Evolutionary conservation across 2,888 invertebrate genomes (phyloP).

Genomic region (Agonopterix subpropinquella): DNA sequence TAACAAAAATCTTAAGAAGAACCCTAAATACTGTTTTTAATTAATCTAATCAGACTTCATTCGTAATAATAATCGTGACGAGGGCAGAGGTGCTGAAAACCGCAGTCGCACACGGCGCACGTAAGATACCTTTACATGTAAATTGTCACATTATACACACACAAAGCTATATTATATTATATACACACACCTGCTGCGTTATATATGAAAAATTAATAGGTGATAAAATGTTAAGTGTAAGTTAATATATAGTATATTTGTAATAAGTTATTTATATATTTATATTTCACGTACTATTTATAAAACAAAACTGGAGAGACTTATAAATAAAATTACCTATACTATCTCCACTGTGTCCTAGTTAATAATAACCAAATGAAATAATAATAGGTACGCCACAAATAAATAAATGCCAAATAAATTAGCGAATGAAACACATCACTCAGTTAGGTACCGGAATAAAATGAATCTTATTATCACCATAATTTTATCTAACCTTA

Average conservation of each 20-base stretch:
- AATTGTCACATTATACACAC: too few relatives aligned
- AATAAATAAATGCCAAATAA: slow-evolving; percentile 26
- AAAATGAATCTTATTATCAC: slow-evolving; percentile 37
- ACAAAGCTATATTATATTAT: not conserved
- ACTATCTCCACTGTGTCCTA: not conserved
- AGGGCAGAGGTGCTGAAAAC: too few relatives aligned
- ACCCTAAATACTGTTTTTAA: too few relatives aligned
- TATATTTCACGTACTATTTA: too few relatives aligned
- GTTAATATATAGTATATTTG: too few relatives aligned
- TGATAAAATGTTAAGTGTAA: not conserved
- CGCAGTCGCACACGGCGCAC: too few relatives aligned
- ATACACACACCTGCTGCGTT: not conserved
- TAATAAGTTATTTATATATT: not conserved
- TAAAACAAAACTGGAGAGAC: too few relatives aligned
- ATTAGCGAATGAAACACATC: slow-evolving; percentile 32
- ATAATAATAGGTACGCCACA: slow-evolving; percentile 8
- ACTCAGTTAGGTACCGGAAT: slow-evolving; percentile 22
- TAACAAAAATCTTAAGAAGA: too few relatives aligned
- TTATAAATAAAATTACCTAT: too few relatives aligned
- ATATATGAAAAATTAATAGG: not conserved
- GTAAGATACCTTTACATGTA: too few relatives aligned
- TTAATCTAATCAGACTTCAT: too few relatives aligned
- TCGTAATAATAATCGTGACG: too few relatives aligned
- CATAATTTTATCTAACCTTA: slow-evolving; percentile 3
- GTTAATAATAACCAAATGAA: not conserved